Percentiles rank a stretch among this genome's conserved stretches.
These are phyloP conservation scores for Habropoda laboriosa DNA, from an alignment of 1,140 invertebrate genomes.

Conservation along the genomic window DNA sequence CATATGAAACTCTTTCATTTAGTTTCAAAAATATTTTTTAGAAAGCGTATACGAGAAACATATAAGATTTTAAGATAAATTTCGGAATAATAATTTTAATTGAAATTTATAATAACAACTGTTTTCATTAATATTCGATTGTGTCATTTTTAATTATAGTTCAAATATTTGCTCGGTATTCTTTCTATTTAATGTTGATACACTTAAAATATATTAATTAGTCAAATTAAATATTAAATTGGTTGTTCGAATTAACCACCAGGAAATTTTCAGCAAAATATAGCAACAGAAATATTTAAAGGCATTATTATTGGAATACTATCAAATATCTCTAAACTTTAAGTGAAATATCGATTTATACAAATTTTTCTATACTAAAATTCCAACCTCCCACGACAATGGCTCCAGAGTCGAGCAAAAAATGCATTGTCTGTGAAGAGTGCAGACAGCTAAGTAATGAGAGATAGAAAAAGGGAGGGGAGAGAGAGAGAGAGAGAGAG, in stretches of 20 bases:
- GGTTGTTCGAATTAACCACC: no score
- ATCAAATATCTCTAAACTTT: neutral
- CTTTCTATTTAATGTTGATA: neutral
- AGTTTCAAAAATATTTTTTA: no score
- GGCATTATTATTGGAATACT: no score
- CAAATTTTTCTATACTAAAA: conserved; percentile 27
- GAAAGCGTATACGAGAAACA: neutral
- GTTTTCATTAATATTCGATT: neutral
- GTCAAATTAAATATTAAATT: no score
- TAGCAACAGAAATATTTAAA: no score
- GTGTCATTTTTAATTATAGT: neutral
- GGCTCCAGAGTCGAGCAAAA: conserved; percentile 53
- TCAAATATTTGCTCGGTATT: neutral
- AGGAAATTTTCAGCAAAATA: no score
- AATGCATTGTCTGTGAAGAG: conserved; percentile 60
- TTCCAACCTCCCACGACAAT: conserved; percentile 58
- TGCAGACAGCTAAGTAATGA: conserved; percentile 55
- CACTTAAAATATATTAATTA: neutral
- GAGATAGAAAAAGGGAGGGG: conserved; percentile 4
- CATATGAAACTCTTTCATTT: neutral
- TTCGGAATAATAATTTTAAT: neutral
- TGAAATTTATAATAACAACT: neutral
- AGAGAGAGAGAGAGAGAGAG: neutral
- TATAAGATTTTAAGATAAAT: neutral
- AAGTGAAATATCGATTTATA: neutral